Conservation (phyloP, 1,140 invertebrate species). For the Lepidurus arcticus region DNA sequence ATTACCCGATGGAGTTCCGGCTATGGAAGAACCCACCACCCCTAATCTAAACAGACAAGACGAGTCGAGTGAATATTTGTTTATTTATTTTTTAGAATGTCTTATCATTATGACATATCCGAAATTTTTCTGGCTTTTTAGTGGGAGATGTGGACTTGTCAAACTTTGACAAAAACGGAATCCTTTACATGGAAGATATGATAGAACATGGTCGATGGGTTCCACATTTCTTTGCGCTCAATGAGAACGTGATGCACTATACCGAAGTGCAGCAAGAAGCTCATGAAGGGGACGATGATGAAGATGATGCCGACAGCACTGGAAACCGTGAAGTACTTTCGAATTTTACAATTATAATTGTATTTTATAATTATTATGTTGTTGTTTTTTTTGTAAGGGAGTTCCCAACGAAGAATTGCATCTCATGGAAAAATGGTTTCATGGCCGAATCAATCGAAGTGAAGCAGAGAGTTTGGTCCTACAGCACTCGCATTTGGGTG, state of each 20-base stretch:
- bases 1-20: constrained; percentile 62
- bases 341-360: not conserved
- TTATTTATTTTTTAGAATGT: not conserved
- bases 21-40: constrained; percentile 32
- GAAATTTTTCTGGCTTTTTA: constrained; percentile 40
- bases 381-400: constrained; percentile 36
- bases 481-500: constrained; percentile 72
- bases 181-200: constrained; percentile 82
- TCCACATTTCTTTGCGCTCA: constrained; percentile 92
- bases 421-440: constrained; percentile 94
- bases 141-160: constrained; percentile 68
- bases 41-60: constrained; percentile 12
- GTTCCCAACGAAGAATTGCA: constrained; percentile 71
- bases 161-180: constrained; percentile 85
- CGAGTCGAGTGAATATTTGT: not conserved
- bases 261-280: constrained; percentile 57
- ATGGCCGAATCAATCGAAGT: constrained; percentile 71
- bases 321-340: constrained; percentile 26
- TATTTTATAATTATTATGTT: not conserved
- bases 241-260: constrained; percentile 79
- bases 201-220: constrained; percentile 79
- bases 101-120: not conserved
- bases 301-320: constrained; percentile 47
- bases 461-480: constrained; percentile 69
- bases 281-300: constrained; percentile 53